These are phyloP conservation scores for Cynocephalus volans DNA, from an alignment of 2,113 vertebrate species.

Conservation along the genomic window DNA sequence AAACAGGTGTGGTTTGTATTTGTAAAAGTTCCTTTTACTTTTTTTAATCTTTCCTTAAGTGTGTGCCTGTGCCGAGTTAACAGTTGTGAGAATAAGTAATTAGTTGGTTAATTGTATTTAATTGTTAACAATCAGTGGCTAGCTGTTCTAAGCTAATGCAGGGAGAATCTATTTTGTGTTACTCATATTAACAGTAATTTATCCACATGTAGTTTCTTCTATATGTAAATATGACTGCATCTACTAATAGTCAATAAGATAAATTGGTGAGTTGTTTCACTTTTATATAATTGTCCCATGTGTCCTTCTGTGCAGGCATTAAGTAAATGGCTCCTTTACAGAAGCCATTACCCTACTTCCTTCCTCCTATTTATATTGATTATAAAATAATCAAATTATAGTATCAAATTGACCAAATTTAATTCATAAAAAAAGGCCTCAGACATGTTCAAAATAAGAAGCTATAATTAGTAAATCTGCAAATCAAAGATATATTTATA, in stretches of 20 bases:
- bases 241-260: conserved; percentile 33
- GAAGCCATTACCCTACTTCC: conserved; percentile 62
- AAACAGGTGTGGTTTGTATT: too few relatives aligned
- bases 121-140: too few relatives aligned
- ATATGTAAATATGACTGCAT: neutral
- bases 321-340: conserved; percentile 65
- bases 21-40: too few relatives aligned
- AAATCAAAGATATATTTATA: conserved; percentile 72
- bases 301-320: conserved; percentile 30
- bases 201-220: neutral
- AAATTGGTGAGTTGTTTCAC: neutral
- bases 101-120: too few relatives aligned
- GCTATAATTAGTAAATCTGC: conserved; percentile 67
- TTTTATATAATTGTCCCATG: neutral
- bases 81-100: too few relatives aligned
- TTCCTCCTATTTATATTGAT: conserved; percentile 75
- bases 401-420: conserved; percentile 61
- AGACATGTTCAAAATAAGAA: conserved; percentile 60
- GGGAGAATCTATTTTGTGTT: too few relatives aligned
- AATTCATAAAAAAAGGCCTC: conserved; percentile 71
- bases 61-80: too few relatives aligned
- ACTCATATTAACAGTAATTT: too few relatives aligned
- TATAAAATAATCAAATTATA: conserved; percentile 77
- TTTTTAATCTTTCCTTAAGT: too few relatives aligned
- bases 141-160: too few relatives aligned